Evolutionary conservation across 2,113 vertebrate genomes (phyloP).

Genomic region (Equus quagga): DNA sequence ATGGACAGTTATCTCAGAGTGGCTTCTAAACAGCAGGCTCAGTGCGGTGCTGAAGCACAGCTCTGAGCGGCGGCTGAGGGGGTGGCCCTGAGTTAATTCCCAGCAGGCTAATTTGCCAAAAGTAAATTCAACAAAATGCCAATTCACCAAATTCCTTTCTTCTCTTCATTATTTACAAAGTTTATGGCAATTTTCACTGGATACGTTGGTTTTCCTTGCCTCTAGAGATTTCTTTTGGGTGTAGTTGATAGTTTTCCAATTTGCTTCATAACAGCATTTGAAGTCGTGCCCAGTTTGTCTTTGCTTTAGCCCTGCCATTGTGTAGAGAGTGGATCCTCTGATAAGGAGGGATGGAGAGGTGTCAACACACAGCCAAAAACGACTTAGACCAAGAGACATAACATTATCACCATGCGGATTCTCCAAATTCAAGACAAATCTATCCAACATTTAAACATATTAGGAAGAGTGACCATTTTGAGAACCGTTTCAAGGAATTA

Average conservation of each 20-base stretch:
- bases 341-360: background rate
- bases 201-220: background rate
- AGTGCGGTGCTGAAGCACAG: background rate
- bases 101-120: background rate
- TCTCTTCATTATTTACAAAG: conserved; percentile 35
- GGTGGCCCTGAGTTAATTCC: background rate
- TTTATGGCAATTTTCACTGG: background rate
- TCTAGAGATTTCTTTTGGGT: background rate
- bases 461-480: background rate
- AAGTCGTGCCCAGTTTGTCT: background rate
- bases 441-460: background rate
- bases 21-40: background rate
- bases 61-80: too few relatives aligned
- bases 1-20: background rate
- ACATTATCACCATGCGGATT: background rate
- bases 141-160: background rate
- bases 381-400: background rate
- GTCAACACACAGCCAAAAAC: background rate
- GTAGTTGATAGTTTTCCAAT: background rate
- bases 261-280: background rate
- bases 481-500: conserved; percentile 1
- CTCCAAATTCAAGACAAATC: background rate
- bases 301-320: background rate
- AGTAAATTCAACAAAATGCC: background rate
- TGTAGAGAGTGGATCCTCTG: background rate